Conservation (phyloP, 2,888 invertebrate genomes). For the Parnassius smintheus region DNA sequence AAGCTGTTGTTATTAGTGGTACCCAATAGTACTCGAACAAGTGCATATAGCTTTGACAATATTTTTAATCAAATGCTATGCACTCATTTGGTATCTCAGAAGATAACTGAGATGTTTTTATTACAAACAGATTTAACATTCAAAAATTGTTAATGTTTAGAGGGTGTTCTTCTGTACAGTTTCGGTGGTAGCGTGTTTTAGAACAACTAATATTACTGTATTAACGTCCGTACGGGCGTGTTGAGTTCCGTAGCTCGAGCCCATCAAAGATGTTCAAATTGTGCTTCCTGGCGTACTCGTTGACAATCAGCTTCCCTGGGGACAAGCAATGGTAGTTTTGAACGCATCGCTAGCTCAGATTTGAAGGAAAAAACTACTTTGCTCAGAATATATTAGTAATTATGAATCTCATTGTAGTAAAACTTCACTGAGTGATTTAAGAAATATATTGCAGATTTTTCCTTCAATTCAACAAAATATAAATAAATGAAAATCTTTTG, state of each 20-base stretch:
- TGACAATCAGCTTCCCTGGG: conserved; percentile 86
- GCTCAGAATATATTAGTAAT: background rate
- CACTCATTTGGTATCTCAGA: too few species aligned
- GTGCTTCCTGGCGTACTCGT: conserved; percentile 88
- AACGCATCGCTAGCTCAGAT: conserved; percentile 46
- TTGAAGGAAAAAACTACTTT: conserved; percentile 29
- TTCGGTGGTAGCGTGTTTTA: conserved; percentile 35
- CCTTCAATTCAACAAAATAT: conserved; percentile 12
- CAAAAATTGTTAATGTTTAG: background rate
- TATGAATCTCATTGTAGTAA: background rate
- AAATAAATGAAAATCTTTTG: conserved; percentile 19
- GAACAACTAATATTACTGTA: conserved; percentile 77
- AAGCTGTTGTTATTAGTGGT: too few species aligned
- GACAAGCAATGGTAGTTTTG: conserved; percentile 46
- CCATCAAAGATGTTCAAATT: conserved; percentile 89
- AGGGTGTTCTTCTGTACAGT: background rate
- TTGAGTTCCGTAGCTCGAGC: conserved; percentile 86
- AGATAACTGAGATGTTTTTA: too few species aligned
- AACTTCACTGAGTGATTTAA: background rate
- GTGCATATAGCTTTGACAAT: too few species aligned
- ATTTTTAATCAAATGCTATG: too few species aligned
- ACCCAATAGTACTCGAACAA: too few species aligned
- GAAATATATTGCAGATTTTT: conserved; percentile 9
- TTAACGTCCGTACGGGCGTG: conserved; percentile 92
- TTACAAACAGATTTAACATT: too few species aligned